Evolutionary conservation across 2,113 vertebrate species (phyloP), one percentile per base, ranked within the genome.

Genomic region (Cricetomys ansorgei): DNA sequence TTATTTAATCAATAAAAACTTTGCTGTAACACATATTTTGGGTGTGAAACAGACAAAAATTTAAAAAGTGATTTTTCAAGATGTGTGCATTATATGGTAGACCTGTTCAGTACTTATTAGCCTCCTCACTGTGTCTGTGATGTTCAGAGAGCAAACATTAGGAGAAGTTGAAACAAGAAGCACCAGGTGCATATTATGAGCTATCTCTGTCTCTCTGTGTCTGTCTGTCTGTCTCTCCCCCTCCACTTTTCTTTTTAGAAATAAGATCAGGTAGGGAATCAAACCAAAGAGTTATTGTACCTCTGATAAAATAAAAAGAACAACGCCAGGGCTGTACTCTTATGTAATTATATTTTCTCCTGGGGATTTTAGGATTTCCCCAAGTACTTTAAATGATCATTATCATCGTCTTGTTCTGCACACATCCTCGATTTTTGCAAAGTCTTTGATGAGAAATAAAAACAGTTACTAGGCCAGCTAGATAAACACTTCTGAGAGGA

Each of bases 311-410:
- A 77, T 72, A 59, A 87, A 94, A 89, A 70, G 72, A 64, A 64
- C 40, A 81, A 23, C 89, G 40, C 81, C 70, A 64, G 43, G 92
- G 48, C 50, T 9, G 87, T 96, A 90, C 62, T 81, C 59, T 96
- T 48, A 29, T 45, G n/a, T 94, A 94, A 94, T 85, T 89, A 55
- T 53, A 88, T 97, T 89, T 97, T 92, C 96, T 96, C 92, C 85
- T 0, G 57, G 34, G 67, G 87, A 80, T 96, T 96, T 88, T 95
- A 91, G 83, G 73, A 95, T 97, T 96, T 92, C 95, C 70, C 91
- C 94, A 92, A 95, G 81, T 94, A 95, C 92, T 96, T 97, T 94
- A 96, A 97, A 97, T 92, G 92, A 87, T 76, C 15, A 80, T 79
- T 79, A 19, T 76, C 96, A 55, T 96, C 29, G 77, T 91, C 94